Percentiles rank a stretch among this genome's conserved stretches.
Evolutionary conservation across 2,888 invertebrate genomes (phyloP).

Genomic region (Caenorhabditis uteleia): DNA sequence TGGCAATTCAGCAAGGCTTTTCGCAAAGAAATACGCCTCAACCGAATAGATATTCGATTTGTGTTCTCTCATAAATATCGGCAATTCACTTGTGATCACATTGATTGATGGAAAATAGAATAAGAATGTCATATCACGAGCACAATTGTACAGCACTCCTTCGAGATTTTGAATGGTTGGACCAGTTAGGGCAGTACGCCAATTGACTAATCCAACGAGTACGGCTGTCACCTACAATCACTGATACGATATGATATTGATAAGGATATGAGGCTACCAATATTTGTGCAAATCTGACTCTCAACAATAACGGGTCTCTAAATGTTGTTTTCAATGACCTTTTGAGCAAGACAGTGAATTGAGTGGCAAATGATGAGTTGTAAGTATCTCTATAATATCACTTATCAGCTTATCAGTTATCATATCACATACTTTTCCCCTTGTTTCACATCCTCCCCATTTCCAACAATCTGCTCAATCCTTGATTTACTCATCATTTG

Average conservation of each 20-base stretch:
- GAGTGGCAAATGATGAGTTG: constrained; percentile 85
- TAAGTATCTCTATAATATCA: constrained; percentile 73
- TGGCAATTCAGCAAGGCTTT: constrained; percentile 85
- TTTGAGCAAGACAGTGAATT: constrained; percentile 88
- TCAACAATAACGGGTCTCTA: constrained; percentile 87
- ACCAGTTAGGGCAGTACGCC: constrained; percentile 36
- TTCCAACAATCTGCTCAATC: constrained; percentile 14
- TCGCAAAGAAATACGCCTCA: constrained; percentile 84
- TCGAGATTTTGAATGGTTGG: constrained; percentile 56
- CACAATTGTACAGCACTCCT: constrained; percentile 62
- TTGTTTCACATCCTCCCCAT: constrained; percentile 9
- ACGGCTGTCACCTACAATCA: constrained; percentile 49
- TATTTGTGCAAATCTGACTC: constrained; percentile 85
- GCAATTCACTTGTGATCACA: constrained; percentile 87
- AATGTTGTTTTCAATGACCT: constrained; percentile 86
- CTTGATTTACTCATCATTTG: constrained; percentile 22
- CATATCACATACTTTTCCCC: background rate
- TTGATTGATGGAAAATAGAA: constrained; percentile 90
- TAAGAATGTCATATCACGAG: constrained; percentile 83
- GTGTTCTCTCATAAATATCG: constrained; percentile 87
- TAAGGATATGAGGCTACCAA: constrained; percentile 75
- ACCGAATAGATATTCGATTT: constrained; percentile 88
- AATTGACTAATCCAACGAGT: constrained; percentile 56
- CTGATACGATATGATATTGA: background rate
- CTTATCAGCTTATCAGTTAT: background rate